Conservation (phyloP, 2,797 vertebrate species). For the Acestrorhynchus altus region DNA sequence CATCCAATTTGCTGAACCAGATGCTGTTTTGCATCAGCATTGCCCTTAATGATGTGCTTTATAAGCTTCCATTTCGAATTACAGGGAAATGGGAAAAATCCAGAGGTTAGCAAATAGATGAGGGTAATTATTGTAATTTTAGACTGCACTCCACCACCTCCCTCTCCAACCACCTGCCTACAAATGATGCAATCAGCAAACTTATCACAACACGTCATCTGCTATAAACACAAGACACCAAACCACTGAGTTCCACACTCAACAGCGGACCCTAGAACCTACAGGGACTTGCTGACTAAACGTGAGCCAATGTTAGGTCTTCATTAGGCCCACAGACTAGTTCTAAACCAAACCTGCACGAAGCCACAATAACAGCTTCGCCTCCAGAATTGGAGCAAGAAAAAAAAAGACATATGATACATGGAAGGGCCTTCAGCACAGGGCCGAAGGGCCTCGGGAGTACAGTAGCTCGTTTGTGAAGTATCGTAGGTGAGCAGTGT, state of each 20-base stretch:
- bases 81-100: neutral
- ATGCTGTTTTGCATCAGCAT: constrained; percentile 23
- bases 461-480: constrained; percentile 1
- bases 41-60: constrained; percentile 21
- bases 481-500: neutral
- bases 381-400: neutral
- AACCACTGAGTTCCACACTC: neutral
- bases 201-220: constrained; percentile 3
- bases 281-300: neutral
- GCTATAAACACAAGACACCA: neutral
- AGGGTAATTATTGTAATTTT: constrained; percentile 32
- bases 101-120: constrained; percentile 13
- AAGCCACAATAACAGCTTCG: no score
- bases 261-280: neutral
- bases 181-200: neutral
- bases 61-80: neutral
- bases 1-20: neutral
- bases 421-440: neutral
- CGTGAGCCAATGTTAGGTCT: no score
- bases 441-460: neutral
- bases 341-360: no score
- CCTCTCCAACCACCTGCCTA: neutral
- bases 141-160: constrained; percentile 8
- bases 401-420: neutral
- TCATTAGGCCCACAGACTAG: no score